Percentiles rank a stretch among this genome's conserved stretches.
Evolutionary conservation across 2,797 vertebrate genomes (phyloP).

Genomic region (Taenioides sp.): DNA sequence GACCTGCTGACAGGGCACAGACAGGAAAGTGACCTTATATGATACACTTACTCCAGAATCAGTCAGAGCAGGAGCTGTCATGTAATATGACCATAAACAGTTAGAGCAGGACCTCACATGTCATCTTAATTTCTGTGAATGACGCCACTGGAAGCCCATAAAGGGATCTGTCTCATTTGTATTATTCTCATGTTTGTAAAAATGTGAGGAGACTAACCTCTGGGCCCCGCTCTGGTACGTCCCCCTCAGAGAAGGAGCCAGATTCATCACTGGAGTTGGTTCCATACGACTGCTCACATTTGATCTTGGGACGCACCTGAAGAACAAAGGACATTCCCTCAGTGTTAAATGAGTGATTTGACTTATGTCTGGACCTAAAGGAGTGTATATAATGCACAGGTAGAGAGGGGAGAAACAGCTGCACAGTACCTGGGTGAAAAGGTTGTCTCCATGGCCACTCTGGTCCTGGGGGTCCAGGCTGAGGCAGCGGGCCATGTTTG

Average conservation of each 20-base stretch:
- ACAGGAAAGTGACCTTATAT: not conserved
- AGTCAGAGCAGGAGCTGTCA: not conserved
- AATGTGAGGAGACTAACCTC: slow-evolving; percentile 84
- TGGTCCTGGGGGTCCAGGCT: slow-evolving; percentile 89
- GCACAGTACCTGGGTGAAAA: slow-evolving; percentile 88
- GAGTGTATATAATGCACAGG: not conserved
- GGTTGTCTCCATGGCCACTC: slow-evolving; percentile 84
- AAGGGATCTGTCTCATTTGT: no score
- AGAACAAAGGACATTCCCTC: not conserved
- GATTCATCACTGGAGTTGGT: slow-evolving; percentile 99
- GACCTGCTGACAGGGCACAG: not conserved
- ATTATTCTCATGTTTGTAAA: not conserved
- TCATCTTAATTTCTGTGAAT: not conserved
- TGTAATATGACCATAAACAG: no score
- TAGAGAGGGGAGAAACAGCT: slow-evolving; percentile 74
- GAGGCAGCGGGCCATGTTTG: slow-evolving; percentile 90
- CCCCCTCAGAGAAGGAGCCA: slow-evolving; percentile 98
- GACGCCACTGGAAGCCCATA: not conserved
- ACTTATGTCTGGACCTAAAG: not conserved
- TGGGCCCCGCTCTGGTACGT: slow-evolving; percentile 91
- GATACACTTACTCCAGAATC: not conserved
- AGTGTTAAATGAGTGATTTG: no score
- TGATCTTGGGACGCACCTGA: slow-evolving; percentile 90
- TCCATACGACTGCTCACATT: slow-evolving; percentile 98
- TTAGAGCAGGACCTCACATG: not conserved